phyloP scores from a whole-genome alignment of 2,888 invertebrate genomes.

The Pseudococcus jackbeardsleyi region DNA sequence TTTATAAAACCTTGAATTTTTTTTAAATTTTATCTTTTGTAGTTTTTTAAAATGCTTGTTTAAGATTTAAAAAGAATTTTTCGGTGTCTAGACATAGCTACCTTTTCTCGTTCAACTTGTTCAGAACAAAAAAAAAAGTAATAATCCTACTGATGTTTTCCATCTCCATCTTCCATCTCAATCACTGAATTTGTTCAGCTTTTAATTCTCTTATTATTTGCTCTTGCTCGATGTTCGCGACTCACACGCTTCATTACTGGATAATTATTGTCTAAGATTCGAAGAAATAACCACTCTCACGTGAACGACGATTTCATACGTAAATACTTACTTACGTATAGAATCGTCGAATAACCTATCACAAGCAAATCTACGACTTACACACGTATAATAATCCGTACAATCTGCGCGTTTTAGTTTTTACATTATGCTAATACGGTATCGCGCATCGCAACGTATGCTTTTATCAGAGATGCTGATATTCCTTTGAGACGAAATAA shows the following conservation, averaged over 20 bases:
- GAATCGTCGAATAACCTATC: background rate
- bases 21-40: no score
- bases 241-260: background rate
- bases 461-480: background rate
- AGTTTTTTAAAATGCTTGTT: no score
- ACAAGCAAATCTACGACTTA: background rate
- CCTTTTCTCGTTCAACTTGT: no score
- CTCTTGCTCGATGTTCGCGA: background rate
- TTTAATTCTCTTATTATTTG: background rate
- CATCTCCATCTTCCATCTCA: background rate
- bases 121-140: no score
- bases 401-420: background rate
- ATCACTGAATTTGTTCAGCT: background rate
- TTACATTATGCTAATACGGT: background rate
- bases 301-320: background rate
- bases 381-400: background rate
- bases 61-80: no score
- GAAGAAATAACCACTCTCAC: background rate
- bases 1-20: no score
- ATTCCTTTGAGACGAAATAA: slow-evolving; percentile 42
- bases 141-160: no score
- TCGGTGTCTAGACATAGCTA: no score
- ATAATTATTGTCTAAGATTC: background rate
- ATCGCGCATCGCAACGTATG: background rate
- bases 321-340: background rate